Evolutionary conservation across 23 tunicate species (phyloP), one percentile per base, ranked within the genome.

Genomic region (Styela clava): DNA sequence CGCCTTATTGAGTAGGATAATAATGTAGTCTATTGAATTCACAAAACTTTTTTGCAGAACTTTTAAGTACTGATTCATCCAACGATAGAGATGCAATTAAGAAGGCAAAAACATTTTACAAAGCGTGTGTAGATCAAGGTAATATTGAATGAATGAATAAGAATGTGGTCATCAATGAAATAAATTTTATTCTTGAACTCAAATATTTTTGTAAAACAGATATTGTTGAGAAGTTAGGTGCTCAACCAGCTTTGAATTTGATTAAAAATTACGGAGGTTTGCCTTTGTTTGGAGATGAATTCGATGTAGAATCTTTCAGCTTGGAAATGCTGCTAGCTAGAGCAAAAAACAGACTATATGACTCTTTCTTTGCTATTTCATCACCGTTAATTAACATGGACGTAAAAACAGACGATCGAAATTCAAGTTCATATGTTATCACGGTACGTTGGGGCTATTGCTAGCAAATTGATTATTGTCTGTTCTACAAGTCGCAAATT

Each of bases 71-170:
- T 5, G 12, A 44, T 44, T 12, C 56, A 44, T 12, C 56, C 56
- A 44, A 44, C 56, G 71, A 67, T 18, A 27, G 71, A 27, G 71
- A 67, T 19, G 71, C 71, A 67, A 67, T 67, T 25, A 67, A 29
- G 31, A 67, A 67, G 22, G 16, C 71, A 19, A 67, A 67, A 67
- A 18, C 22, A 29, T 67, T 18, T 22, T 67, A 67, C 71, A 67
- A 24, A 67, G 30, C 71, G 22, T 67, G 71, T 29, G 22, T 22
- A 24, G 24, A 67, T 29, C 23, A 67, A 67, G 71, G 71, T 67
- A 67, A 61, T 21, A 21, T 21, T 21, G 23, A 61, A 21, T 21
- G 23, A 0, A 0, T 21, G 64, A 61, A 61, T 21, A 61, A 22
- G 64, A 21, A 61, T 61, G 63, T 56, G 63, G 18, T 56, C 19